Percentiles rank a stretch among this genome's conserved stretches.
phyloP scores from a whole-genome alignment of 30 jellyfish, hydroid and myxozoan species.

The Catostylus mosaicus region DNA sequence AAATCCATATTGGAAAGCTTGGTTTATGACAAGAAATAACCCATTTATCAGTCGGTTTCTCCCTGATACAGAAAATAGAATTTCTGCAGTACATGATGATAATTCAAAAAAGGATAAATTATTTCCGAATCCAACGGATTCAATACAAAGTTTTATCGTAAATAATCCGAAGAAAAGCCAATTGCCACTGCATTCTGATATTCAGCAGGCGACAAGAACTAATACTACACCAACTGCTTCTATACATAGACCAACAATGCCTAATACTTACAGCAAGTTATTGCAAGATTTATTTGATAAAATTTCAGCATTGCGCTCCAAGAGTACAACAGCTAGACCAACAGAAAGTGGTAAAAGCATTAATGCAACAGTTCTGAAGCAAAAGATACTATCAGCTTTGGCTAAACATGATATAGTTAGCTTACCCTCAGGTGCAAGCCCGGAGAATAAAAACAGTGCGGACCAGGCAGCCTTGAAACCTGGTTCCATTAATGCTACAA shows the following conservation, averaged over 20 bases:
- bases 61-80: not conserved
- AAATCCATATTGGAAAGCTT: conserved; percentile 65
- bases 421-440: not conserved
- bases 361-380: not conserved
- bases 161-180: not conserved
- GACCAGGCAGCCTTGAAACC: not conserved
- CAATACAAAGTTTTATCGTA: not conserved
- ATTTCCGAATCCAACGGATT: not conserved
- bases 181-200: conserved; percentile 40
- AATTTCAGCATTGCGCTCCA: conserved; percentile 12
- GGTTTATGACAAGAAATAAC: conserved; percentile 22
- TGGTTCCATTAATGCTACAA: not conserved
- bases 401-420: not conserved
- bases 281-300: conserved; percentile 45
- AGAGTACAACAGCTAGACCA: conserved; percentile 5
- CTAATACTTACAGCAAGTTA: conserved; percentile 43
- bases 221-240: not conserved
- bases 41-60: not conserved
- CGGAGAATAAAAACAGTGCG: not conserved
- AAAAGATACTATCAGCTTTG: not conserved
- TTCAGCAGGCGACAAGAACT: conserved; percentile 2
- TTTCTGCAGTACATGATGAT: conserved; percentile 49
- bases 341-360: not conserved
- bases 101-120: not conserved
- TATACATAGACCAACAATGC: conserved; percentile 11